Base-by-base conservation (phyloP, 2,113 vertebrate genomes). In the Nothoprocta perdicaria region DNA sequence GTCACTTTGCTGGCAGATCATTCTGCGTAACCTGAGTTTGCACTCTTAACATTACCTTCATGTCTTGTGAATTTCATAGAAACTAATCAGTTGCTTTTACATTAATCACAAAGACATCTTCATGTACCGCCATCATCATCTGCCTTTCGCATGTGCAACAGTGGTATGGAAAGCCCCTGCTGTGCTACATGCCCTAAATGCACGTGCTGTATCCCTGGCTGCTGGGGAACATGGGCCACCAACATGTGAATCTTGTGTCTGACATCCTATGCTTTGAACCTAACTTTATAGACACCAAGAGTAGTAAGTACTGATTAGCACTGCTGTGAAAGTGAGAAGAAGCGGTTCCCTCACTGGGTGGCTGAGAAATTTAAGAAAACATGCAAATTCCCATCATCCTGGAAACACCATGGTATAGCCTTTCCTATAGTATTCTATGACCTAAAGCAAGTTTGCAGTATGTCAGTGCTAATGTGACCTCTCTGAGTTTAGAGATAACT, bases 121-220 rank as follows among this genome's bases (percentile, higher is more conserved):
- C 8, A 46, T 3, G 14, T 13, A 72, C 3, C 63, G 41, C 29
- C 24, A 8, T 19, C 3, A 1, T 60, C 66, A 24, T 24, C 57
- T 16, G 17, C 21, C 58, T 31, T 29, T 78, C 40, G 4, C 45
- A 67, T 17, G 6, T 0, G 0, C 29, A 38, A 2, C 43, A 17
- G 57, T 0, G 4, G 41, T 10, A 6, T 8, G 55, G 45, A 73
- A 88, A 88, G 12, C 22, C 63, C 15, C 31, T 10, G 19, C 38
- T 57, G 17, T 73, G 83, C 65, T 76, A 17, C 5, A 3, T 2
- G 7, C 38, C 35, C 38, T 35, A 15, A 58, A 50, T 12, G 43
- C 31, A 50, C 0, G 6, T 41, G 52, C 29, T 6, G 1, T 1
- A 1, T 18, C 26, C 50, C 61, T 66, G 85, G 24, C 45, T 60